phyloP scores from a whole-genome alignment of 2,797 vertebrate species.

The Rousettus madagascariensis region DNA sequence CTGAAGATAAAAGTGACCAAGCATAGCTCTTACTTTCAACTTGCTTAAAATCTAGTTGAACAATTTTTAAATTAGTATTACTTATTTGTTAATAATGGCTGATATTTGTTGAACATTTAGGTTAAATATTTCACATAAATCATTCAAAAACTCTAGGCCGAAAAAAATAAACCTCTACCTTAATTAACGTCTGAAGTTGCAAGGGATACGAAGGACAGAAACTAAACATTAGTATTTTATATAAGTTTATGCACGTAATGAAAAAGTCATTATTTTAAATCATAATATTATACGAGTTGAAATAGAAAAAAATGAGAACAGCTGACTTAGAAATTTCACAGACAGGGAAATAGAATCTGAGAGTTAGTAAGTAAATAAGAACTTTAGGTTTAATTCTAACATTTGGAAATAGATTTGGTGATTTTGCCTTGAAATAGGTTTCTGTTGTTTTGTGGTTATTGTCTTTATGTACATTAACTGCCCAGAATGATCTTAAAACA shows the following conservation, averaged over 20 bases:
- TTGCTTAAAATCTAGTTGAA: background rate
- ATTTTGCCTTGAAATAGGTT: background rate
- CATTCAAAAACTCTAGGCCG: background rate
- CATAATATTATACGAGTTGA: background rate
- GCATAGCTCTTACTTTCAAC: background rate
- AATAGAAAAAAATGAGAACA: background rate
- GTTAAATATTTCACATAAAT: background rate
- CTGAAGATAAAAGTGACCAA: background rate
- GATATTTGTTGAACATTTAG: background rate
- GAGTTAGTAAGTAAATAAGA: background rate
- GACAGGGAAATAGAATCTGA: background rate
- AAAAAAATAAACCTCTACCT: background rate
- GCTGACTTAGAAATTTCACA: background rate
- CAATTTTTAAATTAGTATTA: background rate
- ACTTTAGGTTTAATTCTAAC: background rate
- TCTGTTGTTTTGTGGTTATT: background rate
- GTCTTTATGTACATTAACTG: background rate
- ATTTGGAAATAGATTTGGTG: background rate
- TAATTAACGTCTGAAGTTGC: background rate
- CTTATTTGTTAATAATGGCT: background rate
- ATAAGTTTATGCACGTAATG: background rate
- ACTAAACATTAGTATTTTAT: conserved; percentile 25
- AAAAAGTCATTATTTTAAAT: background rate
- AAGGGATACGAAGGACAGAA: background rate
- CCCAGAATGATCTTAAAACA: background rate